A percentile compares a stretch with the other conserved stretches of the same genome.
Evolutionary conservation across 1,140 invertebrate genomes (phyloP).

Genomic region (roundworm (Caenorhabditis elegans)): WBcel235 BX284605.5:7069001-7069500

Average conservation of each 20-base stretch:
- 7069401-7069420: neutral
- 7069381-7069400: no score
- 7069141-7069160: neutral
- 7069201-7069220: constrained; percentile 6
- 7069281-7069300: neutral
- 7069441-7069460: neutral
- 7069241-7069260: constrained; percentile 13
- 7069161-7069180: neutral
- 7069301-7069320: neutral
- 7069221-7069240: neutral
- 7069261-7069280: neutral
- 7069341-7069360: neutral
- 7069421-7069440: constrained; percentile 24
- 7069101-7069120: constrained; percentile 9
- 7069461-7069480: constrained; percentile 2
- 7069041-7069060: neutral
- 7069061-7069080: neutral
- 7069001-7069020: neutral
- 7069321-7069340: no score
- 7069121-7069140: neutral
- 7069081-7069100: neutral
- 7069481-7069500: neutral
- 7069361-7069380: constrained; percentile 10
- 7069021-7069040: neutral
- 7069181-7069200: neutral